Percentiles rank a stretch among this genome's conserved stretches.
Evolutionary conservation across 2,113 vertebrate species (phyloP).

Genomic region (Trochalopteron elliotii): DNA sequence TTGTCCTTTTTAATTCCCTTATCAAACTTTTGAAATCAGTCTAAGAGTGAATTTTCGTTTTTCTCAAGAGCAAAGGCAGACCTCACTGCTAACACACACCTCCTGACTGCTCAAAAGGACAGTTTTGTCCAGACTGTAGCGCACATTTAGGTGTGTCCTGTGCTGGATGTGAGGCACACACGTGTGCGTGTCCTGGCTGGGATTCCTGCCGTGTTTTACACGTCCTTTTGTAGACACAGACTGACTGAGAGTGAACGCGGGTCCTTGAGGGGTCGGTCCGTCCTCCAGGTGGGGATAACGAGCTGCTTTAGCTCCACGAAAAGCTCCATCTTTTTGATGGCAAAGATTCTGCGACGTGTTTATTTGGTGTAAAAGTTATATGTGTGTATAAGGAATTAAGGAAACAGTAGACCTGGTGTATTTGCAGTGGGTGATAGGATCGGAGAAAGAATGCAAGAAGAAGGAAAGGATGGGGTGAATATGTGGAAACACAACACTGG

Average conservation of each 20-base stretch:
- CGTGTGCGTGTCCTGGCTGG: fast-evolving
- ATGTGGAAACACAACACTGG: neutral
- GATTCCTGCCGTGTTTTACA: neutral
- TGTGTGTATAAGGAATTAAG: neutral
- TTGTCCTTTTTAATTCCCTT: neutral
- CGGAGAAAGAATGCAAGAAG: neutral
- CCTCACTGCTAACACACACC: neutral
- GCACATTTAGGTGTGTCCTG: neutral
- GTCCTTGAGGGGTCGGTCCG: neutral
- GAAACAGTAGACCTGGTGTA: neutral
- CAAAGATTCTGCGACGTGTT: neutral
- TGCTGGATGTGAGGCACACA: neutral
- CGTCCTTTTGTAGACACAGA: neutral
- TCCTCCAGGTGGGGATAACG: conserved; percentile 46
- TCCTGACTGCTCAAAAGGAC: neutral
- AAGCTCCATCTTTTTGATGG: neutral
- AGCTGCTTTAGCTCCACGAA: neutral
- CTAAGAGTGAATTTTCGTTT: neutral
- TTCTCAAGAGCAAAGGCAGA: neutral
- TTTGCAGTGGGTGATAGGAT: neutral
- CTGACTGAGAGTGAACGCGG: neutral
- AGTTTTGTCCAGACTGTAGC: neutral
- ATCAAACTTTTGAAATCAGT: neutral
- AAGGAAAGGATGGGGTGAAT: neutral
- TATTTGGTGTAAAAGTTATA: neutral